These are phyloP conservation scores for Rhyacophila brunnea DNA, from an alignment of 1,140 invertebrate species.

Conservation along the genomic window DNA sequence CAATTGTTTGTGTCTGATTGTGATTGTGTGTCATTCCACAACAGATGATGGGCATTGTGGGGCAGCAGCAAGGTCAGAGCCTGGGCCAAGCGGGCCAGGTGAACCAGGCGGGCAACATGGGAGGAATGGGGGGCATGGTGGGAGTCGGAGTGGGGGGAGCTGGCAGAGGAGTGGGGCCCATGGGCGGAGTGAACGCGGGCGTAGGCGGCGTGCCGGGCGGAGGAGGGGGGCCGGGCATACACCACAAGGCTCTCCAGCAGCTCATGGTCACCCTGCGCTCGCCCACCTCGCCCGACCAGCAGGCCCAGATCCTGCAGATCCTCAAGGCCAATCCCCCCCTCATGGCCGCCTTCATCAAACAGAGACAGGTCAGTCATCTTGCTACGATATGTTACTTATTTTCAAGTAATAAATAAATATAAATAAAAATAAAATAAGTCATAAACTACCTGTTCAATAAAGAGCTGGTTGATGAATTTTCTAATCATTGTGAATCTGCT, in stretches of 20 bases:
- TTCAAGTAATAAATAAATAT: neutral
- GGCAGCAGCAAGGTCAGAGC: constrained; percentile 40
- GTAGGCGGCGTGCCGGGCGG: constrained; percentile 48
- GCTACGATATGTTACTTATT: neutral
- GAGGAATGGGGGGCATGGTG: constrained; percentile 34
- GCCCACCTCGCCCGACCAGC: constrained; percentile 87
- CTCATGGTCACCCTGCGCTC: constrained; percentile 86
- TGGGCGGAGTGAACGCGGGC: constrained; percentile 46
- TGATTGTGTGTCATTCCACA: too few species aligned
- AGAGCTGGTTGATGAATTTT: too few species aligned
- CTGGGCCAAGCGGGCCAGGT: constrained; percentile 17
- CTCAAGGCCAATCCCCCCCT: constrained; percentile 92
- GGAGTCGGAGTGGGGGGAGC: constrained; percentile 45
- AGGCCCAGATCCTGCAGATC: constrained; percentile 89
- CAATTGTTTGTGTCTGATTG: too few species aligned
- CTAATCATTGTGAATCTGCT: too few species aligned
- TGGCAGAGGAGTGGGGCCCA: constrained; percentile 43
- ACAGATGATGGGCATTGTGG: constrained; percentile 42
- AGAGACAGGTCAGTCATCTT: constrained; percentile 64
- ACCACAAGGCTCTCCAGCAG: constrained; percentile 83
- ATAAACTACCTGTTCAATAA: too few species aligned
- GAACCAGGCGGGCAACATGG: constrained; percentile 28
- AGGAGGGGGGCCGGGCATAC: constrained; percentile 49
- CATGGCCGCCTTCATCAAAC: constrained; percentile 96
- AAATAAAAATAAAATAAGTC: neutral